Conservation (phyloP, 2,113 vertebrate genomes). For the Mirounga angustirostris region DNA sequence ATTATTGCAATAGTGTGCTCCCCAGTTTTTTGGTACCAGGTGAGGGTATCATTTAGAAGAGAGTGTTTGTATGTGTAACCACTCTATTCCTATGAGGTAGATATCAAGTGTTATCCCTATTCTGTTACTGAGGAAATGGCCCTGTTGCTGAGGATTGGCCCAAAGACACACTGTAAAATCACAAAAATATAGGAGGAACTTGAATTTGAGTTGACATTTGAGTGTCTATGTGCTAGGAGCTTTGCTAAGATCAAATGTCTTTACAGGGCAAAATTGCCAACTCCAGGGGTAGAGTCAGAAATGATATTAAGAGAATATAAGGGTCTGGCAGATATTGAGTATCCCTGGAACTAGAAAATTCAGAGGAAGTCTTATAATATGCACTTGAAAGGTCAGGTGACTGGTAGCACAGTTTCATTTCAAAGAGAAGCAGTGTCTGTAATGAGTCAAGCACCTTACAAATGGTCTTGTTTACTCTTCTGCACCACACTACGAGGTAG, state of each 20-base stretch:
- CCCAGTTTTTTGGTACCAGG: not conserved
- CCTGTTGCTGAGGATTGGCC: not conserved
- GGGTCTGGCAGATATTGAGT: not conserved
- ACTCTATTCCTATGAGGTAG: not conserved
- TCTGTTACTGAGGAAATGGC: not conserved
- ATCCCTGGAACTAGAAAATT: not conserved
- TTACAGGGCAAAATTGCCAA: not conserved
- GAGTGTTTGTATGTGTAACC: not conserved
- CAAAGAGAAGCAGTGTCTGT: constrained; percentile 12
- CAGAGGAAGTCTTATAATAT: constrained; percentile 32
- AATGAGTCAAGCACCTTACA: not conserved
- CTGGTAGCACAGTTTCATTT: not conserved
- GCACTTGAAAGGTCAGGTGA: not conserved
- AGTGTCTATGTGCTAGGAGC: not conserved
- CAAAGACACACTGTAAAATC: not conserved
- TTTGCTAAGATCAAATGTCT: constrained; percentile 22
- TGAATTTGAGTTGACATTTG: not conserved
- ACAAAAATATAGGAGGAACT: not conserved
- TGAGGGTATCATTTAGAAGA: constrained; percentile 9
- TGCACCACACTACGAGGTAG: not conserved
- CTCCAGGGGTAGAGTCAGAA: not conserved
- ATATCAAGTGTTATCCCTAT: not conserved
- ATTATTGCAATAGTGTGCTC: not conserved
- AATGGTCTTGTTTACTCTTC: constrained; percentile 2
- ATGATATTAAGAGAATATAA: not conserved